phyloP scores from a whole-genome alignment of 2,797 vertebrate species.

The Pseudochaenichthys georgianus region DNA sequence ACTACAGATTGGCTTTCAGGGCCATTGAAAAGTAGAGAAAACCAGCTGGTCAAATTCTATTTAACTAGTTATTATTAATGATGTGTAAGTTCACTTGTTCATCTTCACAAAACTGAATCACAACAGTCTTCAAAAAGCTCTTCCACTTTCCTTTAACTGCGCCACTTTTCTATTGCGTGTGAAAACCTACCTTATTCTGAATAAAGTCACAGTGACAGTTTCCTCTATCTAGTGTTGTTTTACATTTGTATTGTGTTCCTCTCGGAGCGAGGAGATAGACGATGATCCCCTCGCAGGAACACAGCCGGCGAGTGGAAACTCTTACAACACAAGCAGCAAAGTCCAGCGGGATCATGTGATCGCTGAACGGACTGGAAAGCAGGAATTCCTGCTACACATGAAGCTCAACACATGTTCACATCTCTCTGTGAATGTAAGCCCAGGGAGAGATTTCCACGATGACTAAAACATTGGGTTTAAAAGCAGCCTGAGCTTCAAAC shows the following conservation, averaged over 20 bases:
- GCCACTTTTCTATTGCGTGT: no score
- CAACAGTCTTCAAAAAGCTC: no score
- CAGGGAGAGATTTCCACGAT: no score
- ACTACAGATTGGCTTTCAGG: no score
- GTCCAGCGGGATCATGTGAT: conserved; percentile 36
- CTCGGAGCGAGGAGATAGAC: not conserved
- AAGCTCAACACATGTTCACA: conserved; percentile 13
- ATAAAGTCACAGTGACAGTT: conserved; percentile 13
- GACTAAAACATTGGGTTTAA: no score
- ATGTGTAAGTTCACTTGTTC: no score
- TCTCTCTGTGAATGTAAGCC: not conserved
- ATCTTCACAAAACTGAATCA: no score
- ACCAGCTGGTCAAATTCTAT: no score
- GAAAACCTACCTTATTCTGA: no score
- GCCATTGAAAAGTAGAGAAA: no score
- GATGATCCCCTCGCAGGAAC: conserved; percentile 7
- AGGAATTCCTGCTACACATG: conserved; percentile 30
- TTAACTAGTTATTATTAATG: no score
- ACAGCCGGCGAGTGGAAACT: conserved; percentile 48
- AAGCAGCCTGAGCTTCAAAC: not conserved
- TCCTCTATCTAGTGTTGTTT: not conserved
- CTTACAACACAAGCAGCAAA: conserved; percentile 30
- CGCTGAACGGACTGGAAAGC: conserved; percentile 24
- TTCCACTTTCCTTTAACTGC: no score
- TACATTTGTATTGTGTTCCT: conserved; percentile 10